Evolutionary conservation across 2,113 vertebrate genomes (phyloP).

Genomic region (Grammomys dolichurus): DNA sequence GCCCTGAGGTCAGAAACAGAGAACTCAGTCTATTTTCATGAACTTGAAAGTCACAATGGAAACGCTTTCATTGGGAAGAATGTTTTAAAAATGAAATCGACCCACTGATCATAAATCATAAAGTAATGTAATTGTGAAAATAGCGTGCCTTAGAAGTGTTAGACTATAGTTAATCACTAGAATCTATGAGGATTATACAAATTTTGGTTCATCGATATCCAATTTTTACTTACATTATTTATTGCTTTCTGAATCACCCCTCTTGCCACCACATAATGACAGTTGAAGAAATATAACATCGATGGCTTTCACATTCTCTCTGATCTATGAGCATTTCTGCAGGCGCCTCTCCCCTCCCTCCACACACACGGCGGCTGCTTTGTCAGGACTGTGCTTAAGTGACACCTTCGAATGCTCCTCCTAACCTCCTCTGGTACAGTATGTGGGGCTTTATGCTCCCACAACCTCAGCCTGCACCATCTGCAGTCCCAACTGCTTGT

Average conservation of each 20-base stretch:
- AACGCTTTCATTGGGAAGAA: not conserved
- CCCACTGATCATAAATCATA: not conserved
- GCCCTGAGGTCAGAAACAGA: slow-evolving; percentile 86
- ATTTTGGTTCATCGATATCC: not conserved
- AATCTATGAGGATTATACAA: not conserved
- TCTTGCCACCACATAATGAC: not conserved
- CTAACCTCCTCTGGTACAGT: not conserved
- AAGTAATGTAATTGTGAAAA: not conserved
- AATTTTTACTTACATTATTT: not conserved
- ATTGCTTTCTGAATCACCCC: not conserved
- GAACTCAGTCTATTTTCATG: slow-evolving; percentile 44
- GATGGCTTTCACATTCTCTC: not conserved
- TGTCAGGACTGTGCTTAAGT: not conserved
- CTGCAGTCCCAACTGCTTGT: accelerated
- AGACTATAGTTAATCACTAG: not conserved
- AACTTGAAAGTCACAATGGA: not conserved
- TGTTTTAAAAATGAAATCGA: not conserved
- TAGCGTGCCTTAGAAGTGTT: not conserved
- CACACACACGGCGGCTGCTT: too few species aligned
- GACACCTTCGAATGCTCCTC: not conserved
- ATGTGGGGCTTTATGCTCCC: not conserved
- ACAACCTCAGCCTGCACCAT: not conserved
- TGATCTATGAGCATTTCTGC: not conserved
- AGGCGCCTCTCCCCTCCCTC: not conserved
- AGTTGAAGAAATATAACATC: not conserved